phyloP scores from a whole-genome alignment of 2,888 invertebrate species.

The Agrilus mali region DNA sequence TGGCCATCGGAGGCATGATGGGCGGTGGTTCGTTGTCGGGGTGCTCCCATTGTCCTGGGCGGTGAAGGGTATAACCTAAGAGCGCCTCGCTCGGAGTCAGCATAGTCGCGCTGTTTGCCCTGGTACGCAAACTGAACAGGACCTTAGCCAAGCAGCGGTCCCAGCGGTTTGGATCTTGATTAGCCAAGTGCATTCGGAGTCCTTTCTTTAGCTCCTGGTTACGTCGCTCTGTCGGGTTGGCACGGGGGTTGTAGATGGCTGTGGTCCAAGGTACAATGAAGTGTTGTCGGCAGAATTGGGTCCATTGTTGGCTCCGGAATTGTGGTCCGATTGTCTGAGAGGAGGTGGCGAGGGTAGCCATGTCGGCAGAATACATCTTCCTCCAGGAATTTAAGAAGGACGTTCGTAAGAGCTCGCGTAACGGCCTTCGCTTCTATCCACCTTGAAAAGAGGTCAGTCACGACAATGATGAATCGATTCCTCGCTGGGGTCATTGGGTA shows the following conservation, averaged over 20 bases:
- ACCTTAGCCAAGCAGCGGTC: too few species aligned
- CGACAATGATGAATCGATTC: slow-evolving; percentile 11
- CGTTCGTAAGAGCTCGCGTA: not conserved
- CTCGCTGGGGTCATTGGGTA: not conserved
- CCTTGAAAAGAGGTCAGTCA: slow-evolving; percentile 8
- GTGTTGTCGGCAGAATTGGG: slow-evolving; percentile 8
- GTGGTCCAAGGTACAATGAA: slow-evolving; percentile 13
- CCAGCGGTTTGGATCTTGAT: slow-evolving; percentile 2
- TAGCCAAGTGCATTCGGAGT: not conserved
- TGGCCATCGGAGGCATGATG: too few species aligned
- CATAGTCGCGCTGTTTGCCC: slow-evolving; percentile 10
- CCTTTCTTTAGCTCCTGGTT: slow-evolving; percentile 19
- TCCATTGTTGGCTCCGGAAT: slow-evolving; percentile 2
- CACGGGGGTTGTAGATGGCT: slow-evolving; percentile 15
- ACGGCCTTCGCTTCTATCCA: slow-evolving; percentile 5
- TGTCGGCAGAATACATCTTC: slow-evolving; percentile 8
- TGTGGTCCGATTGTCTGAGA: slow-evolving; percentile 9
- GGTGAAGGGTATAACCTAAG: slow-evolving; percentile 7
- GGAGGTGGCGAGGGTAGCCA: slow-evolving; percentile 7
- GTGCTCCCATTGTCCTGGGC: slow-evolving; percentile 6
- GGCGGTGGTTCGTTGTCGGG: not conserved
- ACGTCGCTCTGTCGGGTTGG: slow-evolving; percentile 15
- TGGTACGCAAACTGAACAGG: slow-evolving; percentile 4
- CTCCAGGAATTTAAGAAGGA: slow-evolving; percentile 2
- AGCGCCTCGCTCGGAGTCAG: slow-evolving; percentile 6